Evolutionary conservation across 2,888 invertebrate species (phyloP).

Genomic region (Dolichomitus sp.): DNA sequence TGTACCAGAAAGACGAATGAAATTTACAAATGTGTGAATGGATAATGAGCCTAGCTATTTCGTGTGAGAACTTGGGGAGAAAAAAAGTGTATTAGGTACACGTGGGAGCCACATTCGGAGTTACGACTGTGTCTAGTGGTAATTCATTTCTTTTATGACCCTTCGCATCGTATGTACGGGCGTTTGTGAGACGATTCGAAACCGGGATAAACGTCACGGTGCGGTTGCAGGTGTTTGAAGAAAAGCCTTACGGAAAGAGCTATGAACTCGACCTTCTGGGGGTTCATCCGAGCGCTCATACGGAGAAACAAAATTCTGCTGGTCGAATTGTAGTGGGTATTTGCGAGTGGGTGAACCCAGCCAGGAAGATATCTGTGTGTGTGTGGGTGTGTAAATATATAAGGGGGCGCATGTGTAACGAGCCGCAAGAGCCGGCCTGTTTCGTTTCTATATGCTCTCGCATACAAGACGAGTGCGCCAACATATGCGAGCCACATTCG

Average conservation of each 20-base stretch:
- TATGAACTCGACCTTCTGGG: conserved; percentile 40
- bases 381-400: neutral
- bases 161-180: neutral
- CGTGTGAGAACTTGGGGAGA: conserved; percentile 60
- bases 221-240: conserved; percentile 39
- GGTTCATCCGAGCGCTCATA: conserved; percentile 18
- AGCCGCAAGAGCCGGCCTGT: conserved; percentile 8
- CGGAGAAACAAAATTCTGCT: conserved; percentile 10
- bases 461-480: conserved; percentile 59
- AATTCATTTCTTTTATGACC: conserved; percentile 31
- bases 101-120: conserved; percentile 63
- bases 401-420: conserved; percentile 12
- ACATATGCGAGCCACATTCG: conserved; percentile 69
- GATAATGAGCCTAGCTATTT: conserved; percentile 49
- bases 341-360: conserved; percentile 33
- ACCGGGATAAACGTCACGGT: conserved; percentile 14
- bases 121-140: conserved; percentile 20
- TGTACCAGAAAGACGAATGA: conserved; percentile 46
- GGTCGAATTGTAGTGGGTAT: neutral
- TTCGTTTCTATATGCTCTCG: conserved; percentile 31
- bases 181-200: conserved; percentile 15
- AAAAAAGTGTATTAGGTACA: conserved; percentile 49
- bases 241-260: neutral
- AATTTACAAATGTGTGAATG: conserved; percentile 61
- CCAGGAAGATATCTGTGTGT: neutral